phyloP scores from a whole-genome alignment of 2,797 vertebrate species.

The Tamandua tetradactyla region DNA sequence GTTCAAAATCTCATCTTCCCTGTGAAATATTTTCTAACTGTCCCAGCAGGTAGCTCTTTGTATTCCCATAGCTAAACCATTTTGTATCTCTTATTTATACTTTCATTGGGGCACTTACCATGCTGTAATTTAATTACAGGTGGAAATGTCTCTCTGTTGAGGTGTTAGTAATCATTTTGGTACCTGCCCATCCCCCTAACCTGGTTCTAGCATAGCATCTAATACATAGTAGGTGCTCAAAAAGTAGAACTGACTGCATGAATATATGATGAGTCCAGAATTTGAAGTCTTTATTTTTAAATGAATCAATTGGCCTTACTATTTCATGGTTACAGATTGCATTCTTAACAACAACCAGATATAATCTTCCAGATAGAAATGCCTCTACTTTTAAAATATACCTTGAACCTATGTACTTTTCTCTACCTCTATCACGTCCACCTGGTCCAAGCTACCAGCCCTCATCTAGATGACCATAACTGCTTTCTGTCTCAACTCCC shows the following conservation, averaged over 20 bases:
- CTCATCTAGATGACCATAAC: not conserved
- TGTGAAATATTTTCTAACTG: slow-evolving; percentile 40
- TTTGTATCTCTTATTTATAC: not conserved
- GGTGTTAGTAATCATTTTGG: not conserved
- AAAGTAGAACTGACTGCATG: not conserved
- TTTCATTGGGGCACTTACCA: not conserved
- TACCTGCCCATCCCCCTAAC: no score
- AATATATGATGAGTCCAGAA: slow-evolving; percentile 7
- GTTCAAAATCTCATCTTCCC: not conserved
- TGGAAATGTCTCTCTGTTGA: not conserved
- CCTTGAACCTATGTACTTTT: not conserved
- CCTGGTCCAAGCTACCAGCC: not conserved
- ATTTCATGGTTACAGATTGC: not conserved
- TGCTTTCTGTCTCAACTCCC: not conserved
- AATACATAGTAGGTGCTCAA: not conserved
- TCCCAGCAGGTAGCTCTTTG: slow-evolving; percentile 8
- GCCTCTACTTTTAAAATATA: not conserved
- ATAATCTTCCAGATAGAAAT: not conserved
- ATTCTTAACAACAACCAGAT: not conserved
- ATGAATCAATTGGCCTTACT: not conserved
- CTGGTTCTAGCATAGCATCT: not conserved
- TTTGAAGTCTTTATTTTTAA: slow-evolving; percentile 34
- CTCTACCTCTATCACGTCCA: not conserved
- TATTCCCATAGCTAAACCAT: not conserved
- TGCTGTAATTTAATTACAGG: slow-evolving; percentile 6